A percentile compares a stretch with the other conserved stretches of the same genome.
These are phyloP conservation scores for Epizoanthus illoricatus DNA, from an alignment of 92 coral and sea anemone genomes.

Conservation along the genomic window DNA sequence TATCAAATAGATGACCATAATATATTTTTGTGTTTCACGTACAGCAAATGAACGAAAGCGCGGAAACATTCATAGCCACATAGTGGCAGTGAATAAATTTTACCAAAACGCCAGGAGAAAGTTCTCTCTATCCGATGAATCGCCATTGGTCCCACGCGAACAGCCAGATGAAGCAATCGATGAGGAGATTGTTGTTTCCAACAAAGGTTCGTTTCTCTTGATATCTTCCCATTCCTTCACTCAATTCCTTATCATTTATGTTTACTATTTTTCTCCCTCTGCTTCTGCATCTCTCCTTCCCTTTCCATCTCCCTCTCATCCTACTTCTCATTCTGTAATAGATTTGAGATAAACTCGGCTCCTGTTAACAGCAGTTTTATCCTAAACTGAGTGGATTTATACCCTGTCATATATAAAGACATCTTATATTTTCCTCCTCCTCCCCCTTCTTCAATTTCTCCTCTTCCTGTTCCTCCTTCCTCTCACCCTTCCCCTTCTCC, in stretches of 20 bases:
- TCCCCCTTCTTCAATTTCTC: too few species aligned
- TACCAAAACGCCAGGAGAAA: constrained; percentile 14
- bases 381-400: too few species aligned
- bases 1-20: too few species aligned
- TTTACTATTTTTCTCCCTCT: neutral
- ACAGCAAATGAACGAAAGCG: constrained; percentile 40
- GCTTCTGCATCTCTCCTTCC: too few species aligned
- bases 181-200: constrained; percentile 62
- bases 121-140: neutral
- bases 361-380: too few species aligned
- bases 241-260: neutral
- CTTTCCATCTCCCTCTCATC: neutral
- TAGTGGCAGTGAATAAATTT: constrained; percentile 70
- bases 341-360: too few species aligned
- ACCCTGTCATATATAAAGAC: too few species aligned
- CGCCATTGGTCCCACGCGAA: neutral
- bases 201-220: constrained; percentile 64
- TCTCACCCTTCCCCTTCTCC: too few species aligned
- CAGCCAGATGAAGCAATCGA: constrained; percentile 41
- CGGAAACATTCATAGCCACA: constrained; percentile 74
- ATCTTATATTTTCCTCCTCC: too few species aligned
- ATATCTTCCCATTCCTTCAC: neutral
- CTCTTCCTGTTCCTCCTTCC: too few species aligned
- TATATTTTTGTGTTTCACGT: neutral
- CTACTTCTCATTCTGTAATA: too few species aligned